Base-by-base conservation (phyloP, 2,888 invertebrate genomes). In the Drosophila dives region DNA sequence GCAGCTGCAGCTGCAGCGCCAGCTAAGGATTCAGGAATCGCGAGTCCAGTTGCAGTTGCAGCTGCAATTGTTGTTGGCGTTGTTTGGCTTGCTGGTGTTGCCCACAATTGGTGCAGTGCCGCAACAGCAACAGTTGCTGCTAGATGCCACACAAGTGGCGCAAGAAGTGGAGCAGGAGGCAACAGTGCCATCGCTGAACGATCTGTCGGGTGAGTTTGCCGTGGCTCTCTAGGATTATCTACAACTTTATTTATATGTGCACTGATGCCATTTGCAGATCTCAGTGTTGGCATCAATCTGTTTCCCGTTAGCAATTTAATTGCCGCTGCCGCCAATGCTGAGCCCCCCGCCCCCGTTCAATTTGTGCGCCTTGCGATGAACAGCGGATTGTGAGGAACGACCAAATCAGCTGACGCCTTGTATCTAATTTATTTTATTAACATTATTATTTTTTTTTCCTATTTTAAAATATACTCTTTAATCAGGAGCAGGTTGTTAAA, bases 281-380 rank as follows among this genome's bases (percentile, higher is more conserved):
- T 85, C 10, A 77, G 89, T 63, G 59, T 66, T 77, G 90, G 91
- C 61, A 65, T 90, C 48, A 86, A 82, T 75, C 69, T 86, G 33
- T 38, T 82, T 56, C 86, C 86, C 8, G 85, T 86, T 11, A 83
- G 71, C 53, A 84, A 78, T 70, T 67, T 89, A 20, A 86, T 91
- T 58, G 82, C 86, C 11, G 92, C 91, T 33, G 89, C 91, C 5
- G 85, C 81, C 2, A 83, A 81, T 34, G 77, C 80, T 20, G 80
- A 85, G 66, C 72, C 75, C n/a, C 88, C 91, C 5, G 78, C 83
- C 32, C 91, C 91, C 17, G 56, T 83, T 51, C 86, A 85, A 62
- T 84, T 84, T 20, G 75, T 86, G 5, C 85, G 89, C 23, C 61
- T 75, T 51, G 81, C 80, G 62, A 87, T 89, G 82, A 91, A 91